A percentile compares a stretch with the other conserved stretches of the same genome.
Conservation (phyloP, 2,797 vertebrate genomes). For the Ispidina lecontei region DNA sequence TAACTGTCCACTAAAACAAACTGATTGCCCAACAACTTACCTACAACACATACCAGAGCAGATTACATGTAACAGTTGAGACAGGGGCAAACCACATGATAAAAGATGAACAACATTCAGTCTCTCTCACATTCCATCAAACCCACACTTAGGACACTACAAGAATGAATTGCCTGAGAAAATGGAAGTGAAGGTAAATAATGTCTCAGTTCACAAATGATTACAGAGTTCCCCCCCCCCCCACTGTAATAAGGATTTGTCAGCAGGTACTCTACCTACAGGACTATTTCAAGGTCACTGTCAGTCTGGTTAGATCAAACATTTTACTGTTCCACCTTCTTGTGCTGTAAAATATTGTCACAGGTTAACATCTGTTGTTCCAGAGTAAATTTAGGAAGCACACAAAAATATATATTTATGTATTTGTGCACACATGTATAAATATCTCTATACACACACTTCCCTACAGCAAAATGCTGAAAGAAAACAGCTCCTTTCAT, state of each 20-base stretch:
- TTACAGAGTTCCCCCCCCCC: accelerated
- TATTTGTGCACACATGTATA: neutral
- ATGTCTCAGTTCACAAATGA: neutral
- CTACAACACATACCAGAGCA: neutral
- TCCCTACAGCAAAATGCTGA: neutral
- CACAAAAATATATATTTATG: neutral
- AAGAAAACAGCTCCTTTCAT: neutral
- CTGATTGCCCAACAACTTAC: neutral
- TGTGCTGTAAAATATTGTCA: accelerated
- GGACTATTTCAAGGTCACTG: neutral
- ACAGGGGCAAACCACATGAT: accelerated
- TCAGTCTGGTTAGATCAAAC: neutral
- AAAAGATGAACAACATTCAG: neutral
- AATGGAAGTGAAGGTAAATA: neutral
- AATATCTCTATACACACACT: neutral
- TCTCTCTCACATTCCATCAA: accelerated
- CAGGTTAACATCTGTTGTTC: neutral
- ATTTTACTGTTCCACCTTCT: neutral
- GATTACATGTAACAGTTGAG: accelerated
- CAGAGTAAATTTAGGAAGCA: neutral
- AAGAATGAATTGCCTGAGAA: neutral
- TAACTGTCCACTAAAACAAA: neutral
- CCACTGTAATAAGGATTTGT: neutral
- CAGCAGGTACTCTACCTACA: neutral
- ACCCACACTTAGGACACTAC: accelerated